These are phyloP conservation scores for Campopleginae sp. DNA, from an alignment of 2,888 invertebrate species.

Conservation along the genomic window DNA sequence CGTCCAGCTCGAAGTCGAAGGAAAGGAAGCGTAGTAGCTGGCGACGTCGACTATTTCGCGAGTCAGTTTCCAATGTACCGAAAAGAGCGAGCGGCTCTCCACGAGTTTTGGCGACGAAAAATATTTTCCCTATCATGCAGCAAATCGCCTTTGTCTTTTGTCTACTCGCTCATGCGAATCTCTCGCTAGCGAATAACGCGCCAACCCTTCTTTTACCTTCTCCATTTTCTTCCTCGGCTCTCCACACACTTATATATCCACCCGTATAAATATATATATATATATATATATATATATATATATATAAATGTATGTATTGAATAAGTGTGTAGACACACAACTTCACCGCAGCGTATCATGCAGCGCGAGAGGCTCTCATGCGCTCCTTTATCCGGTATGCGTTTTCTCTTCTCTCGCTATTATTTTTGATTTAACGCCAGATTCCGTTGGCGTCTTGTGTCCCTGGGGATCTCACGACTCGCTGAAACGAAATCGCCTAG, in stretches of 20 bases:
- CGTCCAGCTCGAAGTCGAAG: slow-evolving; percentile 54
- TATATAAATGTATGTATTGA: neutral
- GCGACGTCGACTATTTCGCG: slow-evolving; percentile 38
- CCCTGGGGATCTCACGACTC: slow-evolving; percentile 61
- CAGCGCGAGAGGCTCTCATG: slow-evolving; percentile 16
- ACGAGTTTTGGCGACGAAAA: slow-evolving; percentile 14
- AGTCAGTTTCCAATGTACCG: neutral
- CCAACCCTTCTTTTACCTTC: slow-evolving; percentile 12
- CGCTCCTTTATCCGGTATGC: slow-evolving; percentile 35
- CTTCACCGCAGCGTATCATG: slow-evolving; percentile 11
- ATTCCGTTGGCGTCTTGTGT: slow-evolving; percentile 50
- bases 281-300: too few relatives aligned
- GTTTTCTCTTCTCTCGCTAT: slow-evolving; percentile 47
- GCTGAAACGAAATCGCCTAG: slow-evolving; percentile 54
- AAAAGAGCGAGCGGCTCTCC: neutral
- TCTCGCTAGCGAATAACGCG: slow-evolving; percentile 19
- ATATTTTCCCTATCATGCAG: slow-evolving; percentile 49
- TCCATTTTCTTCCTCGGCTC: slow-evolving; percentile 6
- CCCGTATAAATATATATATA: neutral
- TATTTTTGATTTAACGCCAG: slow-evolving; percentile 65
- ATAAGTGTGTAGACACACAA: slow-evolving; percentile 14
- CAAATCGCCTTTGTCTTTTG: slow-evolving; percentile 42
- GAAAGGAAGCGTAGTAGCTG: slow-evolving; percentile 71
- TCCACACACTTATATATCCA: neutral
- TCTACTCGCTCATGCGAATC: slow-evolving; percentile 34